Evolutionary conservation across 2,888 invertebrate species (phyloP).

Genomic region (Agapetus fuscipes): DNA sequence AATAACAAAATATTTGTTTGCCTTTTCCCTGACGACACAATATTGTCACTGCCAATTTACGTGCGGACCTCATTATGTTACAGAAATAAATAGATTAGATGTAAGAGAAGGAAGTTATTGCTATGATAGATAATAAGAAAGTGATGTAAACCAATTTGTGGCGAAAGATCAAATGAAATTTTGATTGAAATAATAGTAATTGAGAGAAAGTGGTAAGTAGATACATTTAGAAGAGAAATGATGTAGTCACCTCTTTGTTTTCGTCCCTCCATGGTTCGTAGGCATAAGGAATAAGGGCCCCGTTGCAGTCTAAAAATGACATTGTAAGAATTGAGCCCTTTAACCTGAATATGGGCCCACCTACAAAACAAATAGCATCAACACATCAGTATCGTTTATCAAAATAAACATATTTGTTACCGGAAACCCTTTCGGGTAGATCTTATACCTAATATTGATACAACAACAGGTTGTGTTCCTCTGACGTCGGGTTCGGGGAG

Average conservation of each 20-base stretch:
- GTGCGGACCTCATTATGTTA: too few relatives aligned
- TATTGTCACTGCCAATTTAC: too few relatives aligned
- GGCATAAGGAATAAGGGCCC: conserved; percentile 81
- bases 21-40: too few relatives aligned
- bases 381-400: background rate
- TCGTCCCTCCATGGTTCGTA: conserved; percentile 93
- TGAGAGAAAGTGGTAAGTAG: too few relatives aligned
- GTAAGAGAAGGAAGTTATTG: too few relatives aligned
- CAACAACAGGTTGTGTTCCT: conserved; percentile 76
- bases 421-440: background rate
- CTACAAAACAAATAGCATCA: conserved; percentile 41
- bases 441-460: conserved; percentile 70
- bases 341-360: conserved; percentile 92
- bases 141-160: too few relatives aligned
- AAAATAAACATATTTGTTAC: background rate
- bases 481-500: conserved; percentile 72
- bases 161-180: too few relatives aligned
- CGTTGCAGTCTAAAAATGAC: conserved; percentile 94
- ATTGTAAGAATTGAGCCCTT: conserved; percentile 91
- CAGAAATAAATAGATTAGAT: too few relatives aligned
- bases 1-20: too few relatives aligned
- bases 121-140: too few relatives aligned
- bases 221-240: too few relatives aligned
- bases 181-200: too few relatives aligned
- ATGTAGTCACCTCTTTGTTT: conserved; percentile 50